Evolutionary conservation across 1,140 invertebrate genomes (phyloP).

Genomic region (Neocloeon triangulifer): DNA sequence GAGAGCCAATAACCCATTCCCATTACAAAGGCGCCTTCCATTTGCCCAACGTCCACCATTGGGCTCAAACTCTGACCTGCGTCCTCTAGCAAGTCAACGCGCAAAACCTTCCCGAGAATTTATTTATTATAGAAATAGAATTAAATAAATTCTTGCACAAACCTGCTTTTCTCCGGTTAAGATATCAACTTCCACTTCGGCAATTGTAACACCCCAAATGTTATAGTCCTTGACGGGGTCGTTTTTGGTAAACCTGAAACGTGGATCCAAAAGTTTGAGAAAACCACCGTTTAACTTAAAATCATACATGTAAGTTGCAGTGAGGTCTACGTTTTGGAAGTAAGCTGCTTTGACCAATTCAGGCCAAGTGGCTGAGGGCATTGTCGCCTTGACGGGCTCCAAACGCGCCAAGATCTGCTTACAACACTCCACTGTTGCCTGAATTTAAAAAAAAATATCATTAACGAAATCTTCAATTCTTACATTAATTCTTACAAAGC

Average conservation of each 20-base stretch:
- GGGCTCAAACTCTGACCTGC: slow-evolving; percentile 80
- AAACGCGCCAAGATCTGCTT: slow-evolving; percentile 34
- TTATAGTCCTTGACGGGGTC: slow-evolving; percentile 29
- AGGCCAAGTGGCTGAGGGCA: slow-evolving; percentile 37
- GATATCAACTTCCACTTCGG: slow-evolving; percentile 52
- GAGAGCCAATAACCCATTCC: slow-evolving; percentile 79
- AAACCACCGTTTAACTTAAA: not conserved
- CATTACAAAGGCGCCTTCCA: slow-evolving; percentile 85
- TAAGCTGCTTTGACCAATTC: slow-evolving; percentile 32
- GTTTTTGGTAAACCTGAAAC: slow-evolving; percentile 13
- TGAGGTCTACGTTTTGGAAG: slow-evolving; percentile 32
- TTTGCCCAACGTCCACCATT: slow-evolving; percentile 87
- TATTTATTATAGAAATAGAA: no score
- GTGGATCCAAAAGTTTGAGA: no score
- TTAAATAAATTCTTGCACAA: no score
- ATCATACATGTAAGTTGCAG: slow-evolving; percentile 34
- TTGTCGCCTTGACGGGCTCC: slow-evolving; percentile 29
- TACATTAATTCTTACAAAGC: slow-evolving; percentile 26
- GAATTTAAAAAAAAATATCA: no score
- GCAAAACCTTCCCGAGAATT: slow-evolving; percentile 41
- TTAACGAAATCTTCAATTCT: no score
- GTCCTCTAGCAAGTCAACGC: slow-evolving; percentile 91
- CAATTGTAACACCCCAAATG: slow-evolving; percentile 32
- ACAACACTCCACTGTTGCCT: slow-evolving; percentile 43
- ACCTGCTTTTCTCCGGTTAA: slow-evolving; percentile 50